Conservation (phyloP, 2,113 vertebrate genomes). For the Aphyosemion australe region DNA sequence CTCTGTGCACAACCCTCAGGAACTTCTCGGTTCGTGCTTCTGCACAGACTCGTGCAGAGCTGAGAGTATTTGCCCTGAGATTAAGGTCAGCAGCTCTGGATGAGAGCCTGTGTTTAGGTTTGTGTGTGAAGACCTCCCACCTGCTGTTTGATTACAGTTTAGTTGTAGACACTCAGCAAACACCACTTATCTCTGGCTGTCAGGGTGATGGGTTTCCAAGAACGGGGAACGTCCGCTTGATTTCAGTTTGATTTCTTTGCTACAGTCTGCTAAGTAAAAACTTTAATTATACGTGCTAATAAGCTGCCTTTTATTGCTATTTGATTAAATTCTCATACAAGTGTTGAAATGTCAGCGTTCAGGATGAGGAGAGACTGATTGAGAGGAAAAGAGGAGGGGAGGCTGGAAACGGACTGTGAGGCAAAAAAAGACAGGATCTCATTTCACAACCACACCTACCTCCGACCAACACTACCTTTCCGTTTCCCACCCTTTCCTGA, state of each 20-base stretch:
- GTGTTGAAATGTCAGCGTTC: background rate
- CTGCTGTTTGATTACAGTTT: constrained; percentile 39
- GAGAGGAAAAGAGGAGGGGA: constrained; percentile 19
- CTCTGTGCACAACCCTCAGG: too few species aligned
- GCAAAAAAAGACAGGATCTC: constrained; percentile 64
- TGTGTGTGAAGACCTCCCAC: constrained; percentile 17
- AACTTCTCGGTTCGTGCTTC: background rate
- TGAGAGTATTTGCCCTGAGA: constrained; percentile 36
- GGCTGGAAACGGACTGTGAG: constrained; percentile 43
- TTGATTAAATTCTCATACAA: background rate
- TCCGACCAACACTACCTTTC: constrained; percentile 73
- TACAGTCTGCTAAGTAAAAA: background rate
- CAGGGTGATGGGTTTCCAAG: background rate
- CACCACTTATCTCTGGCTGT: constrained; percentile 15
- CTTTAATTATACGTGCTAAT: too few species aligned
- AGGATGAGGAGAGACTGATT: constrained; percentile 23
- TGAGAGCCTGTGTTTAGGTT: constrained; percentile 34
- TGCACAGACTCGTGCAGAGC: constrained; percentile 9
- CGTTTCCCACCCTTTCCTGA: constrained; percentile 82
- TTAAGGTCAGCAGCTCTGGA: constrained; percentile 35
- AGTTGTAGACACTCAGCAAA: background rate
- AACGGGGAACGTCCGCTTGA: background rate
- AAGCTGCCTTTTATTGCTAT: too few species aligned
- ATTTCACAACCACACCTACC: constrained; percentile 73
- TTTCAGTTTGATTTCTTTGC: background rate